Evolutionary conservation across 2,888 invertebrate species (phyloP), one percentile per base, ranked within the genome.

Genomic region (Cephus runcator): DNA sequence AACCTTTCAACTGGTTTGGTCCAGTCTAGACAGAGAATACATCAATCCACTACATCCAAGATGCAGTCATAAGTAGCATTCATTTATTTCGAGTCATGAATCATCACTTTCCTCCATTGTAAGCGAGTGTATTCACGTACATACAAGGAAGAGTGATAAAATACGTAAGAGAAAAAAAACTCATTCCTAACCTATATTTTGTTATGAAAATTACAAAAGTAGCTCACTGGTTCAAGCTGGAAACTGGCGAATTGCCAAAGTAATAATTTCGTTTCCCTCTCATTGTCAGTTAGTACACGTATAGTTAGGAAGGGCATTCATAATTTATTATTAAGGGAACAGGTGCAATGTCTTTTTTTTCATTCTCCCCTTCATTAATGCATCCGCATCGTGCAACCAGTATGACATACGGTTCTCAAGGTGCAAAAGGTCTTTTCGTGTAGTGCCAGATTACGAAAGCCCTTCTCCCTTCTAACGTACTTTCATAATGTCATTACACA

Each of bases 1-100:
- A 81, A 82, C 81, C 82, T 79, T 79, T 82, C 80, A 82, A 82
- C 81, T 81, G 79, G 80, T 80, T 80, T 73, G 73, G 79, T 31
- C 76, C 34, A 30, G 35, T 69, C 68, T 31, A 78, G 75, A n/a
- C 69, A 69, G 12, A 34, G 75, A n/a, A 31, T 40, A 40, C 40
- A 56, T 56, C 35, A 35, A 35, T 35, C 56, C 56, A 56, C 56
- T 9, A 56, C 56, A 56, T 56, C 56, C 56, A 56, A 56, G 56
- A 56, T 56, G 23, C 56, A 56, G 23, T 56, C 56, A 15, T 23
- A 23, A 56, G 56, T 9, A 56, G 56, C 56, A 56, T 56, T 56
- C 56, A 23, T 56, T 56, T 56, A 23, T 56, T 56, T 56, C 56
- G 56, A 56, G 56, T 56, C 56, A 56, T 56, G 56, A 56, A 56